These are phyloP conservation scores for Agraylea sexmaculata DNA, from an alignment of 1,140 invertebrate species.

Conservation along the genomic window DNA sequence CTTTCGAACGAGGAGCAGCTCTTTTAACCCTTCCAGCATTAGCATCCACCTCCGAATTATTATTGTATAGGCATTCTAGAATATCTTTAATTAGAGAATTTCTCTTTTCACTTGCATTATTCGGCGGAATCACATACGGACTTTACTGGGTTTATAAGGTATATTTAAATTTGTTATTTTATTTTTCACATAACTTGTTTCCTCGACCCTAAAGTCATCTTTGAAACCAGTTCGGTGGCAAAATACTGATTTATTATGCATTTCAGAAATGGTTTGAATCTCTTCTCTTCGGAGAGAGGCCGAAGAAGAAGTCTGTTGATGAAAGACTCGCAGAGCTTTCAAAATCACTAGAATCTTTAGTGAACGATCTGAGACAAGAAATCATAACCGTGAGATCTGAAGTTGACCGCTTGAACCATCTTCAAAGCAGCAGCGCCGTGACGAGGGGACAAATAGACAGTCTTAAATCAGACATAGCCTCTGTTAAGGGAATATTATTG, in stretches of 20 bases:
- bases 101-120: conserved; percentile 52
- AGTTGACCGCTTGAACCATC: conserved; percentile 42
- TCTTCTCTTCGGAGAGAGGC: conserved; percentile 47
- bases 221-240: too few relatives aligned
- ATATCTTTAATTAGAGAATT: conserved; percentile 52
- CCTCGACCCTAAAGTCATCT: too few relatives aligned
- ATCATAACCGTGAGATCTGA: conserved; percentile 45
- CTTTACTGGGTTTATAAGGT: conserved; percentile 66
- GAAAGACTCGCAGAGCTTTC: conserved; percentile 53
- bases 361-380: conserved; percentile 46
- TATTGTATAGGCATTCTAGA: conserved; percentile 32
- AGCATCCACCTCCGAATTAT: conserved; percentile 31
- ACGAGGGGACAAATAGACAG: conserved; percentile 51
- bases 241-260: background rate
- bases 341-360: conserved; percentile 49
- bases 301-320: conserved; percentile 46
- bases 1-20: conserved; percentile 46
- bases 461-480: conserved; percentile 61
- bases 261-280: conserved; percentile 53
- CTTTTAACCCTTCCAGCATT: conserved; percentile 26
- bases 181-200: too few relatives aligned
- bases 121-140: conserved; percentile 57
- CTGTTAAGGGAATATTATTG: conserved; percentile 62
- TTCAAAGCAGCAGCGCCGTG: conserved; percentile 34
- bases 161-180: conserved; percentile 18